A percentile compares a stretch with the other conserved stretches of the same genome.
These are phyloP conservation scores for Nasonia vitripennis DNA, from an alignment of 1,140 invertebrate genomes.

Conservation along the genomic window DNA sequence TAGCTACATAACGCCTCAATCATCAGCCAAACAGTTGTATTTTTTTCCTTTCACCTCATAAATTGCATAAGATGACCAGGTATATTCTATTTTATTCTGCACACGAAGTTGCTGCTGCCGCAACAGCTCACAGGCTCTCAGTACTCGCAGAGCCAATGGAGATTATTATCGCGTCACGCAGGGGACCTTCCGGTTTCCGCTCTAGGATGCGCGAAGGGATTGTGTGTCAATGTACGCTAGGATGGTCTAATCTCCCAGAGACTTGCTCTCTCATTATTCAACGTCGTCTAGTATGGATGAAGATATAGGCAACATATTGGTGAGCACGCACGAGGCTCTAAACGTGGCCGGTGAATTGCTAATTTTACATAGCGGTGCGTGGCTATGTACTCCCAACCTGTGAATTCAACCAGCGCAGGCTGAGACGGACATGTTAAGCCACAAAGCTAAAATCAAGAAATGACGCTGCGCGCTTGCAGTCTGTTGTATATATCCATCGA, in stretches of 20 bases:
- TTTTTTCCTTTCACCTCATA: not conserved
- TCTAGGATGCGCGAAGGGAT: not conserved
- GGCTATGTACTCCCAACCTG: not conserved
- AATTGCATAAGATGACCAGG: conserved; percentile 18
- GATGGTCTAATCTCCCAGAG: not conserved
- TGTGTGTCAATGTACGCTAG: not conserved
- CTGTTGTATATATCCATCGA: not conserved
- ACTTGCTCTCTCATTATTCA: conserved; percentile 16
- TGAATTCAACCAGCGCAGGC: not conserved
- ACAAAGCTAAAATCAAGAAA: conserved; percentile 18
- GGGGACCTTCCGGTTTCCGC: conserved; percentile 27
- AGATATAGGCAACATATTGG: too few species aligned
- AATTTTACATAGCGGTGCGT: not conserved
- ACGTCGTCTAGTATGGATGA: not conserved
- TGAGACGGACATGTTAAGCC: not conserved
- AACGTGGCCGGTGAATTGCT: not conserved
- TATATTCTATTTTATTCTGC: not conserved
- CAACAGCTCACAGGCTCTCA: not conserved
- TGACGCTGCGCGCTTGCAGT: not conserved
- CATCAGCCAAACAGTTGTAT: not conserved
- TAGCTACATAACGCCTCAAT: not conserved
- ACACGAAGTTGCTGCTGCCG: not conserved
- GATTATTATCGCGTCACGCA: conserved; percentile 29
- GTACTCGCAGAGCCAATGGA: not conserved
- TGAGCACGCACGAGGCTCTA: not conserved